Evolutionary conservation across 2,888 invertebrate species (phyloP), one percentile per base, ranked within the genome.

Genomic region (Spodoptera exigua): DNA sequence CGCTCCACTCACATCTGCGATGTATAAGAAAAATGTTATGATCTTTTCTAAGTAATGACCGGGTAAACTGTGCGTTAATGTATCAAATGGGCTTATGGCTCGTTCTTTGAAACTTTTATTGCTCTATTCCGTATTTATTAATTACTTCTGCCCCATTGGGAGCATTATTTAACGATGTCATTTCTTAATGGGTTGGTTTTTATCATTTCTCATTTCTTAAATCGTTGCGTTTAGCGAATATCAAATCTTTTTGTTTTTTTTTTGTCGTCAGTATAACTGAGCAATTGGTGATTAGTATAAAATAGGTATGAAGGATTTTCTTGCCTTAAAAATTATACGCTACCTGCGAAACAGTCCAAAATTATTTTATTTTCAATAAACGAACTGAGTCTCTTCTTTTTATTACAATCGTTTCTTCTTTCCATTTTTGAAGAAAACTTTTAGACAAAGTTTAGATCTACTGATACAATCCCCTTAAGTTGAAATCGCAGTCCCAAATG

Each of bases 21-120:
- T 53, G 46, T 68, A 60, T 36, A 55, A 60, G 62, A 75, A 76
- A 76, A 75, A 70, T 73, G 64, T 73, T 74, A 72, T 65, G 74
- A 61, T 57, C 45, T 74, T 68, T 71, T 65, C 53, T 61, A 61
- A 69, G 48, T 62, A 51, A 64, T 39, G 69, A 46, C 56, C 39
- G 44, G 44, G 27, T 61, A 58, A 59, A 58, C 56, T 64, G 49
- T 32, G 47, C 37, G 41, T 59, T 56, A 39, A 43, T 32, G 53
- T 47, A 48, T 40, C 17, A 41, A 56, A 56, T 61, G 55, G 36
- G 35, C 21, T 40, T 48, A 61, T 44, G 57, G 41, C 43, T 13
- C 27, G 16, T 32, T 39, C 27, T 16, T 12, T 16, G 27, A 13
- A 12, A 43, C 4, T 51, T 63, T 49, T 49, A 59, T 59, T 27